Evolutionary conservation across 2,113 vertebrate genomes (phyloP), one percentile per base, ranked within the genome.

Genomic region (Empidonax traillii): DNA sequence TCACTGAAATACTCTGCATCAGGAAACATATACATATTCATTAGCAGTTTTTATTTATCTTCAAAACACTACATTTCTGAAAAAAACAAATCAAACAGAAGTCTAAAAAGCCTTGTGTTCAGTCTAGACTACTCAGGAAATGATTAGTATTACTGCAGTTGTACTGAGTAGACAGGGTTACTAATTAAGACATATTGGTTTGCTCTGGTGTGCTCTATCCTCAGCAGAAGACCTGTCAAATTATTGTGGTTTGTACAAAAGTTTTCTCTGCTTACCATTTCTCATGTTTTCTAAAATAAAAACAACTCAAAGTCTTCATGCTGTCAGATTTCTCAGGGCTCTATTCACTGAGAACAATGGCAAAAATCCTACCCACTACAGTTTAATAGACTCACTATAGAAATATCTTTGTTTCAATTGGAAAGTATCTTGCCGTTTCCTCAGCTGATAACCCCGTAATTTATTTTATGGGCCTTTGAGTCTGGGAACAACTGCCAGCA

Each of bases 131-230:
- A 75, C 88, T 93, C 53, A 51, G 25, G 72, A 55, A 91, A 81
- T 27, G 23, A 89, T 76, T 85, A 94, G 68, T 17, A 41, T 53
- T 95, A 66, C 65, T 51, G 56, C 55, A 44, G 44, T 75, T n/a
- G 51, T 78, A 90, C 59, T 46, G 56, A 90, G 77, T 66, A 95
- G 89, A 87, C 91, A 82, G 46, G 37, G 67, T 84, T 87, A 89
- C 87, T 96, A 94, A 97, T 97, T 95, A 96, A 97, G 93, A 96
- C 72, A 93, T 90, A 86, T 8, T 76, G 69, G 86, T 76, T 95
- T 96, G 93, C 77, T 96, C 76, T 75, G 76, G 52, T 75, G 41
- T 3, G 2, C 58, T 75, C 35, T 84, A 80, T 74, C 68, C 90
- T 93, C 79, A 93, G 68, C 88, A 93, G 58, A 80, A 96, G 92